A percentile compares a stretch with the other conserved stretches of the same genome.
phyloP scores from a whole-genome alignment of 2,797 vertebrate species.

The Scarus forsteni region DNA sequence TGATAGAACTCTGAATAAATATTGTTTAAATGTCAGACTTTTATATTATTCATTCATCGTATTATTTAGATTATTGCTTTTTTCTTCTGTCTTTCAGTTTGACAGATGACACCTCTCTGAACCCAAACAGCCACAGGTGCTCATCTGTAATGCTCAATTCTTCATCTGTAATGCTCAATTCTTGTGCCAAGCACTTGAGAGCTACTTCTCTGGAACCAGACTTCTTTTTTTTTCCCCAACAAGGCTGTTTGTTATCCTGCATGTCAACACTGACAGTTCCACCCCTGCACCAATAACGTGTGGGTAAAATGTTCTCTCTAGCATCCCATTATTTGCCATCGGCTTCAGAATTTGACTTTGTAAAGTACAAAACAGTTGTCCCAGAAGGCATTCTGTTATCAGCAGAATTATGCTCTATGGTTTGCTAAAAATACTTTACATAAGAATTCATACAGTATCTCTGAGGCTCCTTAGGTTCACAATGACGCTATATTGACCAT shows the following conservation, averaged over 20 bases:
- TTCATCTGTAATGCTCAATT: conserved; percentile 40
- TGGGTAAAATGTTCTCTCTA: conserved; percentile 43
- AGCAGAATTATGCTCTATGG: conserved; percentile 25
- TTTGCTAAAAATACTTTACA: conserved; percentile 18
- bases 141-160: conserved; percentile 40
- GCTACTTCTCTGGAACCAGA: conserved; percentile 34
- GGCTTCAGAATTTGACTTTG: conserved; percentile 31
- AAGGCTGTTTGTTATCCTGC: conserved; percentile 52
- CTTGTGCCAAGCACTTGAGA: conserved; percentile 28
- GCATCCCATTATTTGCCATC: conserved; percentile 40
- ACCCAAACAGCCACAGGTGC: conserved; percentile 36
- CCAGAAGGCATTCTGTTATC: conserved; percentile 27
- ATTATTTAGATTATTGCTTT: conserved; percentile 22
- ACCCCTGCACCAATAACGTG: conserved; percentile 35
- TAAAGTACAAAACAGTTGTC: conserved; percentile 45
- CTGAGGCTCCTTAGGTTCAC: conserved; percentile 31
- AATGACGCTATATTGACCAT: conserved; percentile 21
- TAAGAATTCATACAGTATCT: conserved; percentile 42
- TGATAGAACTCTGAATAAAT: conserved; percentile 2
- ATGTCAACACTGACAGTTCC: conserved; percentile 53
- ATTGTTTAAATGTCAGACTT: neutral
- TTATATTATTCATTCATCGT: too few species aligned
- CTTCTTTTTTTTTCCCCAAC: conserved; percentile 33
- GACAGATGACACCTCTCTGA: conserved; percentile 38
- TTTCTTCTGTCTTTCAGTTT: conserved; percentile 23